phyloP scores from a whole-genome alignment of 2,113 vertebrate genomes.

The Chrysemys picta region DNA sequence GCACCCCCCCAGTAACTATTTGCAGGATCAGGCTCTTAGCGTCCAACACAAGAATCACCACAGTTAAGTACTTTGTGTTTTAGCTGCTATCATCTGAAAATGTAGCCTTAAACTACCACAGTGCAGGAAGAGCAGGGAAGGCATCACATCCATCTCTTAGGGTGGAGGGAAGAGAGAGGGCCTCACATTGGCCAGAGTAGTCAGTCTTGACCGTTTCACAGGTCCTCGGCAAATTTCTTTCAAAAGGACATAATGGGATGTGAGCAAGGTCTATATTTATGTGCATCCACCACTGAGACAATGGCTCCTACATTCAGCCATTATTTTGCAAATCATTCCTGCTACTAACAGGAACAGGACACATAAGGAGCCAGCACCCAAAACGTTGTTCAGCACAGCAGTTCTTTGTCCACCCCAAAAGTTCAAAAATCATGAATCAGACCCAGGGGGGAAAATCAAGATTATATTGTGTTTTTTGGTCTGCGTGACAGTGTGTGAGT shows the following conservation, averaged over 20 bases:
- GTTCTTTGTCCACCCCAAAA: fast-evolving
- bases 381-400: background rate
- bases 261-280: background rate
- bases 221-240: background rate
- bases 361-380: background rate
- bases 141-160: background rate
- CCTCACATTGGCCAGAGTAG: background rate
- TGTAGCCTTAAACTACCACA: background rate
- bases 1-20: background rate
- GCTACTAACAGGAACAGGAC: background rate
- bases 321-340: background rate
- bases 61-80: background rate
- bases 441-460: background rate
- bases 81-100: background rate
- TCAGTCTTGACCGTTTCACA: background rate
- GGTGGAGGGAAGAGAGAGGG: background rate
- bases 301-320: background rate
- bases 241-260: background rate
- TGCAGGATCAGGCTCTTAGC: background rate
- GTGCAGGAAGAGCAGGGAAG: background rate
- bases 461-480: background rate
- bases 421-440: background rate
- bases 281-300: background rate
- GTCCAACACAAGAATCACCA: background rate
- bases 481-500: background rate